Percentiles rank a stretch among this genome's conserved stretches.
Conservation (phyloP, 2,888 invertebrate genomes). For the Gortyna flavago region DNA sequence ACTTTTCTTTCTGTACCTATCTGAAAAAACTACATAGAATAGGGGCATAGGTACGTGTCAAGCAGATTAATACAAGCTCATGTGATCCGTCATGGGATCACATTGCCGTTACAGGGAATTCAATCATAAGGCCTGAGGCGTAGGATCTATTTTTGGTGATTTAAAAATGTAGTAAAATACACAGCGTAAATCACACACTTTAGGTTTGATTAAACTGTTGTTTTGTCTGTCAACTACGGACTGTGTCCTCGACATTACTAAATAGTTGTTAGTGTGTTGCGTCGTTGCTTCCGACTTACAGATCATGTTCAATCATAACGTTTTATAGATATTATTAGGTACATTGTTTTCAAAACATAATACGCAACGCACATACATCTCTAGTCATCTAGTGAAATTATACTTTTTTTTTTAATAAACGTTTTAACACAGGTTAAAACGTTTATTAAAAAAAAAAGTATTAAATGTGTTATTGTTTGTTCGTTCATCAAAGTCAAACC, state of each 20-base stretch:
- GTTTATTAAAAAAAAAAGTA: too few relatives aligned
- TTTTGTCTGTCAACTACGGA: conserved; percentile 23
- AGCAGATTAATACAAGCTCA: conserved; percentile 7
- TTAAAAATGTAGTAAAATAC: not conserved
- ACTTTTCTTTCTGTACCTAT: not conserved
- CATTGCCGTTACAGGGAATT: not conserved
- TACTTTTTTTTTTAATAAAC: too few relatives aligned
- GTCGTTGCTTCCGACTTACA: not conserved
- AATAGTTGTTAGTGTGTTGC: conserved; percentile 2
- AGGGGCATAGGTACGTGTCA: too few relatives aligned
- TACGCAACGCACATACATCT: too few relatives aligned
- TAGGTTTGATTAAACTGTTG: conserved; percentile 27
- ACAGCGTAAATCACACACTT: conserved; percentile 5
- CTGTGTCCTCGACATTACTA: not conserved
- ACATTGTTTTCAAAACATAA: not conserved
- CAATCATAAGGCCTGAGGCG: not conserved
- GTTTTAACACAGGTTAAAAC: too few relatives aligned
- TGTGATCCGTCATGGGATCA: not conserved
- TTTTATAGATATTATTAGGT: not conserved
- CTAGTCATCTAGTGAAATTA: not conserved
- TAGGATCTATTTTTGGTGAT: not conserved
- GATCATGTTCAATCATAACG: not conserved
- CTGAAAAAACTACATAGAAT: not conserved
- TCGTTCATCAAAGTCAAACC: not conserved
- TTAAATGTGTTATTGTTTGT: not conserved